Evolutionary conservation across 2,797 vertebrate species (phyloP), one percentile per base, ranked within the genome.

Genomic region (Thunnus albacares): DNA sequence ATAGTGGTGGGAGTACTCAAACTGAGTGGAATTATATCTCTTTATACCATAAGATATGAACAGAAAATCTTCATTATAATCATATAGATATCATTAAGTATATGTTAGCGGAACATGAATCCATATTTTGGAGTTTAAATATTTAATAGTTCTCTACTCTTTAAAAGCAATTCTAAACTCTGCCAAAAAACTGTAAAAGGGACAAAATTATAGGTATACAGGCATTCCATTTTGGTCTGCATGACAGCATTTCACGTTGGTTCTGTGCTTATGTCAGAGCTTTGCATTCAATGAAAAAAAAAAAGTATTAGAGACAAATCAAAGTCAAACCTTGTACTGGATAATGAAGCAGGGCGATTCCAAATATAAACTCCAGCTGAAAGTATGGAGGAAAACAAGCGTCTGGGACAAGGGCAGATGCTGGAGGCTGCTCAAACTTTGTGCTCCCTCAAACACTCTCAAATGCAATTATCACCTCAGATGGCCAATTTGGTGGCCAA

Each of bases 381-480:
- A 49, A 76, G 14, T 18, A 65, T 68, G 11, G 18, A 62, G 51
- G 18, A 28, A 64, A 71, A 58, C 30, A 43, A 0, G 1, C 30
- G 17, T 58, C 24, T 45, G 18, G 35, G 38, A 41, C 9, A 20
- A 43, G 9, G 18, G 26, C 58, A 56, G 38, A 68, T 28, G 69
- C 71, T 82, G 22, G 33, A 67, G 26, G 77, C 69, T 55, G 68
- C 56, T 63, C 59, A 82, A 77, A 80, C 38, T 38, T 47, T 30
- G 67, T 9, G 18, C 65, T 75, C 45, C 64, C 51, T 57, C 63
- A 38, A 78, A 72, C 47, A 64, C 49, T 73, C 68, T 80, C 55
- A 83, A 83, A 88, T 57, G 68, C 43, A 76, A 63, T 72, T 65
- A 71, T 79, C 62, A 56, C 58, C 59, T 82, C 72, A 82, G 74